phyloP scores from a whole-genome alignment of 1,140 invertebrate genomes.

The Pectinophora gossypiella region DNA sequence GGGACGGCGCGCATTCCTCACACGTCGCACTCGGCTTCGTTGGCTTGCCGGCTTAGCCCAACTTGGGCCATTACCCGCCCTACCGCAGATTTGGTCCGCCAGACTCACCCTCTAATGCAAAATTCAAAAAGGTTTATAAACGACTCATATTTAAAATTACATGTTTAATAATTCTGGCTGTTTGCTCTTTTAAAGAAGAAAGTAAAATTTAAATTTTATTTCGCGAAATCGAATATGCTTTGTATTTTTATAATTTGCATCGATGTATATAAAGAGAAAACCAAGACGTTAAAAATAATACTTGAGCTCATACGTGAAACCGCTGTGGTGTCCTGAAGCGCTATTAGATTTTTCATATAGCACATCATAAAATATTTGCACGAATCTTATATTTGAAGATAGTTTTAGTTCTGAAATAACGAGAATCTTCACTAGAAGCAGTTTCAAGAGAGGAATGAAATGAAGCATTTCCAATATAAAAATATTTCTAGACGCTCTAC shows the following conservation, averaged over 20 bases:
- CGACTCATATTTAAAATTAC: neutral
- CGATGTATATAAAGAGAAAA: too few species aligned
- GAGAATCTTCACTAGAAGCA: neutral
- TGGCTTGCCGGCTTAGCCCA: conserved; percentile 48
- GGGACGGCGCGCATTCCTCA: conserved; percentile 49
- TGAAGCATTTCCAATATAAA: neutral
- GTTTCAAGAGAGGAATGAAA: neutral
- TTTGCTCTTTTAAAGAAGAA: too few species aligned
- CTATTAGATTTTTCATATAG: neutral
- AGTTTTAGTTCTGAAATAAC: neutral
- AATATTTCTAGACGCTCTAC: neutral
- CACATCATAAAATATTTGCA: neutral
- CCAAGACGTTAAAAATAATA: too few species aligned
- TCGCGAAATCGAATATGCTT: too few species aligned
- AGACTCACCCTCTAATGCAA: neutral
- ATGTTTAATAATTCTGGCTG: neutral
- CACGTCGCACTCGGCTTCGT: conserved; percentile 31
- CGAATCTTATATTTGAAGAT: neutral
- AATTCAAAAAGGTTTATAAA: conserved; percentile 1
- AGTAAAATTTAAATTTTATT: too few species aligned
- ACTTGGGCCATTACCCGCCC: conserved; percentile 51
- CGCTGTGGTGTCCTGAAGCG: too few species aligned
- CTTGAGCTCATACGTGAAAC: too few species aligned
- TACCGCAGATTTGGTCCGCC: neutral
- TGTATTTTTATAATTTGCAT: too few species aligned